These are phyloP conservation scores for Noctua fimbriata DNA, from an alignment of 2,888 invertebrate genomes.

Conservation along the genomic window DNA sequence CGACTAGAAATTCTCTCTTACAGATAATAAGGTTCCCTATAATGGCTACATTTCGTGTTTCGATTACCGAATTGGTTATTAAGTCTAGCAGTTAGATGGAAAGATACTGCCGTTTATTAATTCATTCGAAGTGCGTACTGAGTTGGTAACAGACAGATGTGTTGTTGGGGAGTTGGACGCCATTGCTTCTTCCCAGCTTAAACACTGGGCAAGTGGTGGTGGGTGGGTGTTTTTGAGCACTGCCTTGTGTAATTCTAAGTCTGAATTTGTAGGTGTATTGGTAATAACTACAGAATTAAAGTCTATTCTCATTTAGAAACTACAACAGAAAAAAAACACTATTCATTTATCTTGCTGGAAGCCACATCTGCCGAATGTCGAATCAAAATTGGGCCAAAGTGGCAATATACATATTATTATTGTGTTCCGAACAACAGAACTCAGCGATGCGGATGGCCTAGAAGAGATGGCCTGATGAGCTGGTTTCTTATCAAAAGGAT, in stretches of 20 bases:
- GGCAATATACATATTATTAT: no score
- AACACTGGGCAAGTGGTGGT: neutral
- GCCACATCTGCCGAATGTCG: no score
- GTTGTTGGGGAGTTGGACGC: neutral
- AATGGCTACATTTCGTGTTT: conserved; percentile 35
- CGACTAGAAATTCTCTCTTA: conserved; percentile 14
- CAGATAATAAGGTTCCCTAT: conserved; percentile 15
- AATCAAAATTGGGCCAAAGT: no score
- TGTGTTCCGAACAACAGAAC: no score
- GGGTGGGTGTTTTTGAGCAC: neutral
- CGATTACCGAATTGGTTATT: conserved; percentile 39
- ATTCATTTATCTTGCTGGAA: no score
- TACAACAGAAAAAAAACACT: no score
- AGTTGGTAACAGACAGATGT: neutral
- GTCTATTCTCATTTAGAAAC: no score
- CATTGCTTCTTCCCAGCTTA: neutral
- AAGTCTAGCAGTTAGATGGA: conserved; percentile 4
- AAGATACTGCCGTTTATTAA: neutral
- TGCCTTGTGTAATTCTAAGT: no score
- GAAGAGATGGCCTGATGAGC: no score
- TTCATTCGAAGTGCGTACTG: neutral
- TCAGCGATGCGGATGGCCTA: no score
- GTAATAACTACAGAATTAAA: neutral
- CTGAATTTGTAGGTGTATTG: neutral
- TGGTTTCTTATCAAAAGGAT: no score